Evolutionary conservation across 2,888 invertebrate species (phyloP).

Genomic region (Sepiola atlantica): DNA sequence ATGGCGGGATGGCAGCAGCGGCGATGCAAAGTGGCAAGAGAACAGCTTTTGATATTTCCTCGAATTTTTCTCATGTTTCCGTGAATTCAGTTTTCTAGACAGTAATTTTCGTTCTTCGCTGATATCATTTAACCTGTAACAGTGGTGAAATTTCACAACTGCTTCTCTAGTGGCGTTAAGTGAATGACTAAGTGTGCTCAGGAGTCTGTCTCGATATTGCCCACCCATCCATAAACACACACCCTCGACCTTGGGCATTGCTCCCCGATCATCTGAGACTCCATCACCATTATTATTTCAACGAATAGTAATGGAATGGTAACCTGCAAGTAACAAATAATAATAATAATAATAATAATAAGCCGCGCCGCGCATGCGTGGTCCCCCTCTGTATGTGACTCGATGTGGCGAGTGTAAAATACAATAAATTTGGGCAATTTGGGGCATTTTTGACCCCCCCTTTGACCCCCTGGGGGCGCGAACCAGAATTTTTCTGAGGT

Average conservation of each 20-base stretch:
- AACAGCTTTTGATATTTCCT: background rate
- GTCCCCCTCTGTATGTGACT: too few species aligned
- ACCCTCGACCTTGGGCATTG: background rate
- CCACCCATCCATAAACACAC: background rate
- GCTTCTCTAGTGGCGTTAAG: background rate
- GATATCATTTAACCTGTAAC: background rate
- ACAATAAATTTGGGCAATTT: too few species aligned
- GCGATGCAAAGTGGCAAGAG: background rate
- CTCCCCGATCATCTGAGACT: background rate
- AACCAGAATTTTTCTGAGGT: too few species aligned
- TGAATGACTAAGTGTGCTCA: background rate
- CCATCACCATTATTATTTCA: background rate
- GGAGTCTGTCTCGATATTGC: background rate
- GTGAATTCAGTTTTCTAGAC: background rate
- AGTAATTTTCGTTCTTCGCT: background rate
- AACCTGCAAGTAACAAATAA: too few species aligned
- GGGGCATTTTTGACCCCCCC: too few species aligned
- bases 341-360: too few species aligned
- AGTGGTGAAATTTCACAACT: background rate
- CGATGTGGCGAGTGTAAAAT: too few species aligned
- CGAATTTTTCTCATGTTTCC: background rate
- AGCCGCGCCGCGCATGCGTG: too few species aligned
- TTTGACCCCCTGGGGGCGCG: too few species aligned
- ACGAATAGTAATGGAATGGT: background rate
- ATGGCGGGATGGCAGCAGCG: background rate